Evolutionary conservation across 1,140 invertebrate species (phyloP).

Genomic region (Formica selysi): DNA sequence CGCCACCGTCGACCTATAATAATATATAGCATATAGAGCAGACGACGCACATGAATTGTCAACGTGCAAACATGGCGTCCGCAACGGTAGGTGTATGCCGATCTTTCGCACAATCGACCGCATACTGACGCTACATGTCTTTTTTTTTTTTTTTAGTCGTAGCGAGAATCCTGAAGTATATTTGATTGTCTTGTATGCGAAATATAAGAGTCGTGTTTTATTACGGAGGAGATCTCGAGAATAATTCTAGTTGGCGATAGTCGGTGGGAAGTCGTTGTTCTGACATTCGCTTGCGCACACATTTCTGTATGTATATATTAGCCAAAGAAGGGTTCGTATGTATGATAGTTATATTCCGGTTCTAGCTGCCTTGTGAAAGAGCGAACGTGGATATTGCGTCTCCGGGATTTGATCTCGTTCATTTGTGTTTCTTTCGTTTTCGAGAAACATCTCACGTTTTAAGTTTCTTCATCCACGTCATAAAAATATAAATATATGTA

Average conservation of each 20-base stretch:
- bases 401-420: slow-evolving; percentile 1
- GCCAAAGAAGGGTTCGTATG: slow-evolving; percentile 9
- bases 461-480: neutral
- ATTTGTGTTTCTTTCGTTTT: neutral
- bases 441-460: neutral
- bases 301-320: slow-evolving; percentile 66
- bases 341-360: neutral
- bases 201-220: slow-evolving; percentile 23
- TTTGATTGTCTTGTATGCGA: slow-evolving; percentile 35
- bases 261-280: slow-evolving; percentile 44
- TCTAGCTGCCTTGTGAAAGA: neutral
- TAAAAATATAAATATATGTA: neutral
- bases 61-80: slow-evolving; percentile 82
- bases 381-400: neutral
- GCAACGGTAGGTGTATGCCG: slow-evolving; percentile 82
- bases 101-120: slow-evolving; percentile 9
- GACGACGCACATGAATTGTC: slow-evolving; percentile 58
- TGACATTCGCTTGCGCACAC: slow-evolving; percentile 59
- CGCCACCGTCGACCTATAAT: slow-evolving; percentile 3
- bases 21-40: slow-evolving; percentile 21
- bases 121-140: slow-evolving; percentile 47
- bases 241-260: slow-evolving; percentile 40
- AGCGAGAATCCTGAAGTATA: neutral
- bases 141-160: slow-evolving; percentile 63
- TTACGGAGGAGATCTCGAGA: slow-evolving; percentile 15